phyloP scores from a whole-genome alignment of 2,113 vertebrate genomes.

The Mesoclemmys tuberculata region DNA sequence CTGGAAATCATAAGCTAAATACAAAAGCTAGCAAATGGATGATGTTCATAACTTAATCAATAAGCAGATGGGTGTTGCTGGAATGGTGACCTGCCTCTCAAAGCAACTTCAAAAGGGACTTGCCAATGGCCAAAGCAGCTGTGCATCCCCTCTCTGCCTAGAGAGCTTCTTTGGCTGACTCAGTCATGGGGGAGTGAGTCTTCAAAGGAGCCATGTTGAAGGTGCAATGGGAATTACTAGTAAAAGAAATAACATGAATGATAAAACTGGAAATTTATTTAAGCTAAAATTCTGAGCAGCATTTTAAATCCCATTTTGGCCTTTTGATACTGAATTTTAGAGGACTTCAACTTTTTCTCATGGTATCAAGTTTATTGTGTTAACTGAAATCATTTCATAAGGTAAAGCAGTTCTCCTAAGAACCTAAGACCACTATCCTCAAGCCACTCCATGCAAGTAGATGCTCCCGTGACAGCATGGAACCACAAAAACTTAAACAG shows the following conservation, averaged over 20 bases:
- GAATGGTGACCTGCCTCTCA: not conserved
- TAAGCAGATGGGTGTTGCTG: not conserved
- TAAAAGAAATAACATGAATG: not conserved
- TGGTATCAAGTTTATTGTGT: not conserved
- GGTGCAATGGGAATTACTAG: conserved; percentile 15
- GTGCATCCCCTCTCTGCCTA: not conserved
- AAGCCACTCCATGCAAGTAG: not conserved
- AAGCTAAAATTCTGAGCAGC: not conserved
- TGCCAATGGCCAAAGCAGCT: not conserved
- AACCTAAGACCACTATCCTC: not conserved
- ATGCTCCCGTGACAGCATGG: not conserved
- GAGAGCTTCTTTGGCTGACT: not conserved
- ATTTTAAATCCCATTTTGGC: not conserved
- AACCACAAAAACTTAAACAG: not conserved
- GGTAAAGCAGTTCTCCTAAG: not conserved
- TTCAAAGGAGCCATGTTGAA: not conserved
- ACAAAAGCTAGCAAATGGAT: not conserved
- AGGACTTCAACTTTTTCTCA: not conserved
- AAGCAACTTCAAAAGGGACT: not conserved
- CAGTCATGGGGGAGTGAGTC: not conserved
- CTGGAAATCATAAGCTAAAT: not conserved
- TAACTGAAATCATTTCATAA: not conserved
- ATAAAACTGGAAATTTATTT: not conserved
- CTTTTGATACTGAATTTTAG: not conserved
- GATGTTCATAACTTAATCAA: not conserved